Evolutionary conservation across 2,888 invertebrate genomes (phyloP).

Genomic region (Dexiosoma caninum): DNA sequence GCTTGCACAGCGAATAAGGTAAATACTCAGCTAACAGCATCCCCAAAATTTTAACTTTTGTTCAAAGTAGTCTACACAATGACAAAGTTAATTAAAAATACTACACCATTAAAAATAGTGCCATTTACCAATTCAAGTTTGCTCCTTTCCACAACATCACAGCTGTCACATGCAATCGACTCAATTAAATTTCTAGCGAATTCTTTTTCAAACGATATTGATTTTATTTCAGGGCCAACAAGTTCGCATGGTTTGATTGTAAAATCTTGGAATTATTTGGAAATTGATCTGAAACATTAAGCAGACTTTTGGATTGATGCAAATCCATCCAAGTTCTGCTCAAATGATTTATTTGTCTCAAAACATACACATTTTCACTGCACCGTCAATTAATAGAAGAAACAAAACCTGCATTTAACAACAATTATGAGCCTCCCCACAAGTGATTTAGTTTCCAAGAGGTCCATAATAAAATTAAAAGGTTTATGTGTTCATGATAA

Average conservation of each 20-base stretch:
- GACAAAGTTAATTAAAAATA: not conserved
- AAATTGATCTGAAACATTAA: slow-evolving; percentile 6
- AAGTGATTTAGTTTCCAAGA: slow-evolving; percentile 40
- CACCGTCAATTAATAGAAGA: slow-evolving; percentile 41
- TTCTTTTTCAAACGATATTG: not conserved
- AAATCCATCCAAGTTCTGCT: slow-evolving; percentile 52
- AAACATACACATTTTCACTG: slow-evolving; percentile 51
- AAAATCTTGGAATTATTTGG: not conserved
- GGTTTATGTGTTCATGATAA: slow-evolving; percentile 75
- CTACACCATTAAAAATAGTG: not conserved
- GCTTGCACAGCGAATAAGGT: too few relatives aligned
- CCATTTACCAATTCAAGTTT: not conserved
- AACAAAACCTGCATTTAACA: slow-evolving; percentile 19
- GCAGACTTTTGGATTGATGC: slow-evolving; percentile 44
- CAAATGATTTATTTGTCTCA: slow-evolving; percentile 72
- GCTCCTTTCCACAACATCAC: not conserved
- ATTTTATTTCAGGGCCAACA: not conserved
- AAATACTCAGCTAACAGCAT: too few relatives aligned
- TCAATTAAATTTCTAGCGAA: not conserved
- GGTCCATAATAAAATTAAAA: slow-evolving; percentile 50
- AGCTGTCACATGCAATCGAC: slow-evolving; percentile 3
- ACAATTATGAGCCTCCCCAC: slow-evolving; percentile 48
- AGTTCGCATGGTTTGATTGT: not conserved
- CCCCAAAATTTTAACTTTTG: not conserved
- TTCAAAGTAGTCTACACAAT: not conserved